Percentiles rank a stretch among this genome's conserved stretches.
Conservation (phyloP, 2,888 invertebrate species). For the Dermolepida albohirtum region DNA sequence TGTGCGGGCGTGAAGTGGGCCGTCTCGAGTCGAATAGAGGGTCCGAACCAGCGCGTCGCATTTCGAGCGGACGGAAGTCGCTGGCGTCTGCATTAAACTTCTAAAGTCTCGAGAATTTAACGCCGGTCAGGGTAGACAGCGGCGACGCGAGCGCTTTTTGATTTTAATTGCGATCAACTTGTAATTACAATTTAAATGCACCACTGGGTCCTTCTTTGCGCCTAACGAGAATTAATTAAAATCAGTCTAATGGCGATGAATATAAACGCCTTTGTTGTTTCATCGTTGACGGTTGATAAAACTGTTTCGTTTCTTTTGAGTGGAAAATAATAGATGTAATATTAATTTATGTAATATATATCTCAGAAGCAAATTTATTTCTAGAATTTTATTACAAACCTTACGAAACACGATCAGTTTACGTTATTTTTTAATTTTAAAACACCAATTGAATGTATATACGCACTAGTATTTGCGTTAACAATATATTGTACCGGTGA, state of each 20-base stretch:
- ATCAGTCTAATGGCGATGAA: slow-evolving; percentile 51
- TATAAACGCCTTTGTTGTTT: slow-evolving; percentile 39
- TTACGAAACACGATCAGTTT: too few species aligned
- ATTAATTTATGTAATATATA: too few species aligned
- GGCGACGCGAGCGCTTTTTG: slow-evolving; percentile 50
- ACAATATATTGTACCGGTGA: too few species aligned
- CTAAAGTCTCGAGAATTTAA: slow-evolving; percentile 40
- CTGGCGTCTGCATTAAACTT: slow-evolving; percentile 48
- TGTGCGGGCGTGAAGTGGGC: slow-evolving; percentile 6
- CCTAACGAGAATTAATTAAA: slow-evolving; percentile 57
- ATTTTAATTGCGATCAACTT: slow-evolving; percentile 62
- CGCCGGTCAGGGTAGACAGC: slow-evolving; percentile 26
- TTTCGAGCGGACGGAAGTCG: slow-evolving; percentile 32
- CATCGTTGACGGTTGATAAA: slow-evolving; percentile 9
- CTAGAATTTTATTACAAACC: too few species aligned
- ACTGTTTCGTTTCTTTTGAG: slow-evolving; percentile 8
- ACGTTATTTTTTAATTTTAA: too few species aligned
- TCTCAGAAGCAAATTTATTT: too few species aligned
- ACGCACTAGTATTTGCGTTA: too few species aligned
- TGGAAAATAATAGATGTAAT: background rate
- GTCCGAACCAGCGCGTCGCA: background rate
- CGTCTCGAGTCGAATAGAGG: background rate
- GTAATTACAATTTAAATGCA: slow-evolving; percentile 61
- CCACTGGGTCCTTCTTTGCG: slow-evolving; percentile 54
- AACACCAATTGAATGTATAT: too few species aligned